Percentiles rank a stretch among this genome's conserved stretches.
phyloP scores from a whole-genome alignment of 1,140 invertebrate species.

The Colletes gigas region DNA sequence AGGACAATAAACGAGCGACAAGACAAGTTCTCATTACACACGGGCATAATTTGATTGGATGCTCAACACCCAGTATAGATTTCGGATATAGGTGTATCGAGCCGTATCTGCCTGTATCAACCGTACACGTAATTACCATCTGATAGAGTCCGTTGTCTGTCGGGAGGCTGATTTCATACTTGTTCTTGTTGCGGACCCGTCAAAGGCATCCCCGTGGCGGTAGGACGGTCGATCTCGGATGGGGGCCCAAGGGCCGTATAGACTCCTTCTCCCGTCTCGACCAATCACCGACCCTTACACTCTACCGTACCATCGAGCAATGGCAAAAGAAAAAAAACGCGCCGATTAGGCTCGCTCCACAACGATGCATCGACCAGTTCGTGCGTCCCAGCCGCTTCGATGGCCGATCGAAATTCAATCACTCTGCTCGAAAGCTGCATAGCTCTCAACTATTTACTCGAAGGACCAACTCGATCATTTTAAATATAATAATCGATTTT shows the following conservation, averaged over 20 bases:
- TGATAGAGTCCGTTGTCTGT: conserved; percentile 81
- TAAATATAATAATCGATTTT: too few species aligned
- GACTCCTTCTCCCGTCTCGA: conserved; percentile 71
- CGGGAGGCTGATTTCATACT: conserved; percentile 79
- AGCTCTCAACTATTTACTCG: too few species aligned
- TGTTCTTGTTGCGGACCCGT: conserved; percentile 78
- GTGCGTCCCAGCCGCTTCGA: conserved; percentile 63
- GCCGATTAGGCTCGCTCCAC: conserved; percentile 58
- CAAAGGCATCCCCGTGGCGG: conserved; percentile 78
- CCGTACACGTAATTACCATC: conserved; percentile 81
- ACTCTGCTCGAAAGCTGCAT: neutral
- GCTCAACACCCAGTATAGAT: conserved; percentile 75
- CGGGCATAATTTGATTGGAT: conserved; percentile 34
- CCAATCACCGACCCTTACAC: conserved; percentile 76
- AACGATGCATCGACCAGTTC: conserved; percentile 62
- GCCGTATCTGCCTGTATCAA: conserved; percentile 76
- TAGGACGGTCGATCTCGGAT: conserved; percentile 77
- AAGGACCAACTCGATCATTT: too few species aligned
- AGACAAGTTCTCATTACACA: neutral
- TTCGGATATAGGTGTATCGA: conserved; percentile 79
- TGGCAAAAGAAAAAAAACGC: conserved; percentile 53
- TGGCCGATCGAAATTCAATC: conserved; percentile 71
- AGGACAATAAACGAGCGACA: too few species aligned
- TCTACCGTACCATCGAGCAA: conserved; percentile 61
- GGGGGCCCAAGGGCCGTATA: conserved; percentile 76